These are phyloP conservation scores for Lordiphosa stackelbergi DNA, from an alignment of 1,140 invertebrate species.

Conservation along the genomic window DNA sequence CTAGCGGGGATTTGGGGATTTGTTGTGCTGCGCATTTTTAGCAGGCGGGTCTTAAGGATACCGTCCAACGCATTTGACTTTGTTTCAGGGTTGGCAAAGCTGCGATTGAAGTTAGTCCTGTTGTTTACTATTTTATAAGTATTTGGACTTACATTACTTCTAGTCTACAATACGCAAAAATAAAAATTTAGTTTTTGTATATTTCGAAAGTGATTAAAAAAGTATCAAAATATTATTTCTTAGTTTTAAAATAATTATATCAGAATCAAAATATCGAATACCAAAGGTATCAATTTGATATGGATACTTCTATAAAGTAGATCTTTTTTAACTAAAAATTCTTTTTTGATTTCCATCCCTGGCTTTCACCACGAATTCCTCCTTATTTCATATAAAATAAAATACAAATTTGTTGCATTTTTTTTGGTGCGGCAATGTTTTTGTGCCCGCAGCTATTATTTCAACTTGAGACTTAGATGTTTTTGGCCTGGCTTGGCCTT, in stretches of 20 bases:
- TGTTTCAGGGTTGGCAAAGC: conserved; percentile 35
- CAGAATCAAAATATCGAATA: too few relatives aligned
- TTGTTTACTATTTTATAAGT: not conserved
- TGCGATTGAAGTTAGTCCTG: not conserved
- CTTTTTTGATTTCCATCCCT: conserved; percentile 38
- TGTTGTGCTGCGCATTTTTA: conserved; percentile 73
- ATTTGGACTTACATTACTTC: not conserved
- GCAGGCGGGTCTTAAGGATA: conserved; percentile 50
- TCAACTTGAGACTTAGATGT: conserved; percentile 21
- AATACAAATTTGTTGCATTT: conserved; percentile 51
- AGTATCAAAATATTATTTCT: too few relatives aligned
- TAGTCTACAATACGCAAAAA: too few relatives aligned
- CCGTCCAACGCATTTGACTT: conserved; percentile 35
- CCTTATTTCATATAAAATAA: conserved; percentile 40
- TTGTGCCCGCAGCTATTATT: conserved; percentile 50
- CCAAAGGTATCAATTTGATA: too few relatives aligned
- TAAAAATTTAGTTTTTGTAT: too few relatives aligned
- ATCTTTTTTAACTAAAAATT: too few relatives aligned
- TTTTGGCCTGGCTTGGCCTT: conserved; percentile 12
- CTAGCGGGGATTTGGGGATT: conserved; percentile 72
- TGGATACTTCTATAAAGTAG: too few relatives aligned
- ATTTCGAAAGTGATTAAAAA: too few relatives aligned
- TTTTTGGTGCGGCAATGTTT: conserved; percentile 37
- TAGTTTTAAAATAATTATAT: too few relatives aligned
- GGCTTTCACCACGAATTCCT: not conserved